phyloP scores from a whole-genome alignment of 1,140 invertebrate species.

The Panagrolaimus sp. region DNA sequence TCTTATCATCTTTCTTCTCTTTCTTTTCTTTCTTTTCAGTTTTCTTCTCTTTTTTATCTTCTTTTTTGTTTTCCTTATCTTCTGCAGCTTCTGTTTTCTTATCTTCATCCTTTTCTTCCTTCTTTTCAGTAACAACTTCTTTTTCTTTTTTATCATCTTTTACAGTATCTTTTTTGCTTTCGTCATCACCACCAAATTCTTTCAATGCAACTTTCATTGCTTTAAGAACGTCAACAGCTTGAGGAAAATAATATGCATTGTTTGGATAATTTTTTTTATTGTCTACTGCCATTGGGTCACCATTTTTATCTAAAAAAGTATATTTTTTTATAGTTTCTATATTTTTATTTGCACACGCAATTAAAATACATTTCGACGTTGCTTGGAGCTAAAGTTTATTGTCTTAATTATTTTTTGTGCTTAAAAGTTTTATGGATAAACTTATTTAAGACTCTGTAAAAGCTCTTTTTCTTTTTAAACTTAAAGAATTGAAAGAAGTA shows the following conservation, averaged over 20 bases:
- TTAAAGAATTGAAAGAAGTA: constrained; percentile 2
- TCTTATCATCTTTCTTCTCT: constrained; percentile 20
- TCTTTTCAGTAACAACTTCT: constrained; percentile 7
- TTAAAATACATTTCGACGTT: neutral
- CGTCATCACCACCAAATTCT: constrained; percentile 9
- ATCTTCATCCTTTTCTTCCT: constrained; percentile 32
- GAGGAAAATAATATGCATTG: constrained; percentile 51
- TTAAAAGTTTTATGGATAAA: neutral
- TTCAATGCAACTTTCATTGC: constrained; percentile 51
- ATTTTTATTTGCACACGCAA: constrained; percentile 14
- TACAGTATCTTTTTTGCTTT: constrained; percentile 15
- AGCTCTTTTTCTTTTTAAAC: constrained; percentile 11
- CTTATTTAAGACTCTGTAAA: constrained; percentile 4
- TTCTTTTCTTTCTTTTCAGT: neutral
- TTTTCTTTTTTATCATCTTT: constrained; percentile 21
- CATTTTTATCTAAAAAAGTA: constrained; percentile 54
- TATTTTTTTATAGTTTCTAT: neutral
- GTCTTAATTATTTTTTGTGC: neutral
- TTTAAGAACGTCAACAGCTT: constrained; percentile 45
- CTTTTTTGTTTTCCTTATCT: constrained; percentile 24
- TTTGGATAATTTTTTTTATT: constrained; percentile 53
- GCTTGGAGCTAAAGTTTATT: neutral
- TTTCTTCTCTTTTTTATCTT: constrained; percentile 6
- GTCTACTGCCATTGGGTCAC: constrained; percentile 45
- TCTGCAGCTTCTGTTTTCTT: constrained; percentile 34